Base-by-base conservation (phyloP, 2,888 invertebrate genomes). In the Selenia dentaria region DNA sequence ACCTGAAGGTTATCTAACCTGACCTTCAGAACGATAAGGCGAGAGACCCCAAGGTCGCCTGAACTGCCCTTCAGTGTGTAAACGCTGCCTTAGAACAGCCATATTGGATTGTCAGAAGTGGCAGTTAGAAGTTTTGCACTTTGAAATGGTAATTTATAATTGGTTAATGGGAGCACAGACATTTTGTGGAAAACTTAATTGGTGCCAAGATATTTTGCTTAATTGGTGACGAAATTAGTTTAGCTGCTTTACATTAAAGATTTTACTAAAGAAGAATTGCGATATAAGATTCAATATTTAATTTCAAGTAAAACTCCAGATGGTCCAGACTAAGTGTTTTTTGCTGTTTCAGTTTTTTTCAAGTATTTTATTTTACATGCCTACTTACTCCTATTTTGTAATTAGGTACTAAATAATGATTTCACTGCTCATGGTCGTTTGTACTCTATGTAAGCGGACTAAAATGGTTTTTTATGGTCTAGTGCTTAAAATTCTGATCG, bases 101-200 rank as follows among this genome's bases (percentile, higher is more conserved):
- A 20, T 34, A 39, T 39, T 26, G 35, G 43, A 51, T 50, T 58
- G 58, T 55, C 47, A 55, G 56, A 41, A 47, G 16, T 55, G 24
- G 14, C 10, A 43, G 34, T 39, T 39, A 36, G 25, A 50, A 51
- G 51, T 51, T 46, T 60, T 34, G 27, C 45, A 29, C 66, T 66
- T 66, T 63, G 68, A 65, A 59, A 70, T 70, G 68, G 40, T 67
- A 70, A 67, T 70, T 66, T 48, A 40, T 67, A 62, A 47, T 41
- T 41, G 41, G 41, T 33, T 42, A 48, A 48, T 48, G 28, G 36
- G n/a, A 28, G 28, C 47, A 36, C 31, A 41, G 48, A 26, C 35
- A 20, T 34, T 49, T 35, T 29, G 47, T 16, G 31, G 41, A 41
- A 38, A 48, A 38, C 37, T 37, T 48, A 48, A 48, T 48, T 37